Evolutionary conservation across 2,113 vertebrate species (phyloP), one percentile per base, ranked within the genome.

Genomic region (Ageneiosus marmoratus): DNA sequence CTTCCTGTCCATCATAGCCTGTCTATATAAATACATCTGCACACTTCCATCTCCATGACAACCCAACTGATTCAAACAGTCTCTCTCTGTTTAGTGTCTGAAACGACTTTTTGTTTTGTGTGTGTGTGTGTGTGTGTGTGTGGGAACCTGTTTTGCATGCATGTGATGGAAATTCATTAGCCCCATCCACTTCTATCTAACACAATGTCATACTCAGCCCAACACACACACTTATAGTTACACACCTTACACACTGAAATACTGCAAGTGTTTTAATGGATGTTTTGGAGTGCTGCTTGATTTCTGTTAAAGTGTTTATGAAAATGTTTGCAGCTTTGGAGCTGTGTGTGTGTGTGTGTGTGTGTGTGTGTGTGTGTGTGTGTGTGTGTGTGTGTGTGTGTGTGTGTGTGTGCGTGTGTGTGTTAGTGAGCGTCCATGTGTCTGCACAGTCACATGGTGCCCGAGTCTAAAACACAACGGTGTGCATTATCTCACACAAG

Each of bases 371-470:
- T 13, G 2, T 65, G 18, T 56, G 1, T 46, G 18, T 44, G n/a
- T 24, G 5, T 11, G 16, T 20, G 32, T 67, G 32, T 41, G 65
- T 81, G 24, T 44, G 50, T 20, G 8, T 6, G 27, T 8, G n/a
- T 70, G 16, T 13, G 5, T 51, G 44, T 15, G 24, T 72, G 2
- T 48, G 20, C 29, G 29, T 29, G 5, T n/a, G 5, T 70, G 16
- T 13, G 5, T 50, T 24, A 15, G 24, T 72, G 2, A 48, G 80
- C 41, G 44, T 44, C 24, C 34, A 58, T 27, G 63, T 84, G 65
- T 62, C 46, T 79, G 65, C 27, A 78, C 83, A 84, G 41, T 84
- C 65, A 84, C 83, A 32, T 62, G 65, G 76, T 65, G 5, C 32
- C 24, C 4, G 7, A 32, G 8, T 70, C 51, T 44, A 20, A 82